Evolutionary conservation across 2,113 vertebrate genomes (phyloP), one percentile per base, ranked within the genome.

Genomic region (Varanus komodoensis): DNA sequence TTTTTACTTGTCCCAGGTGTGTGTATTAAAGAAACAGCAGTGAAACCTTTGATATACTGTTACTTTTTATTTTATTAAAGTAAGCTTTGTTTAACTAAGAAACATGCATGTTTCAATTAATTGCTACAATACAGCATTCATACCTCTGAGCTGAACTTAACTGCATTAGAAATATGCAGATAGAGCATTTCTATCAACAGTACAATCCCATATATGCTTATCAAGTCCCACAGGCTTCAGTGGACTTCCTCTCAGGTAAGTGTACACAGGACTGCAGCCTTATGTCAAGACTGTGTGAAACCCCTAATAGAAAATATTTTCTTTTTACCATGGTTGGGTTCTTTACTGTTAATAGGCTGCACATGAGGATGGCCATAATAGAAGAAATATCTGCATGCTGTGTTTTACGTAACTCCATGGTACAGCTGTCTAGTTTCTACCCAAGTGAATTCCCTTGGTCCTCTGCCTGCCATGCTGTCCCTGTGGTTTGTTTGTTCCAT

Each of bases 401-500:
- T 38, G 3, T 93, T 96, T 96, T 91, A 86, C 83, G 84, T 93
- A 96, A 87, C 93, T 95, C 82, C 38, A 29, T 52, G 67, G 75
- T 50, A 86, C 29, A 86, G 88, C 89, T 96, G 84, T 67, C 94
- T 95, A 21, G 50, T 93, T 95, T 89, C 89, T 93, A 93, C 87
- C 14, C 89, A 57, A 95, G 82, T 95, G 89, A 96, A 96, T 96
- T 95, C 96, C 95, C 95, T 87, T 64, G 94, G 87, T 94, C 87
- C 48, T 74, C 87, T 84, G 89, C 94, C 91, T 93, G 95, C 93
- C 86, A 77, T 95, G 92, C 93, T 81, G 87, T 93, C 92, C 95
- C 89, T 93, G 94, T 96, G 95, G 82, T 96, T 96, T 25, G 29
- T 95, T 97, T 92, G 9, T 94, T 95, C 95, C 93, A 88, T 96